Conservation (phyloP, 2,113 vertebrate genomes). For the Gallinago undulata region DNA sequence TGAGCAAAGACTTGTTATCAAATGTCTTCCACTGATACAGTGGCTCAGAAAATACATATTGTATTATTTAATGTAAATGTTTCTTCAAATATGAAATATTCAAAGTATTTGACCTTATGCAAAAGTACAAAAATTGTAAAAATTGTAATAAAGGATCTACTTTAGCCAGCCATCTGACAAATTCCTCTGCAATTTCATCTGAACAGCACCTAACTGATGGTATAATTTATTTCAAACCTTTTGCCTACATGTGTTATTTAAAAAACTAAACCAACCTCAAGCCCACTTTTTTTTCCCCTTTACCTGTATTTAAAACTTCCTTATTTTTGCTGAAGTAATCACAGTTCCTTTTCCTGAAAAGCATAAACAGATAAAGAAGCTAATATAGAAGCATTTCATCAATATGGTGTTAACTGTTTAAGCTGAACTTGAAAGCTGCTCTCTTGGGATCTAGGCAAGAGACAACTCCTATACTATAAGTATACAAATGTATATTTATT, state of each 20-base stretch:
- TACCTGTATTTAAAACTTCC: background rate
- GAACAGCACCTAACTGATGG: background rate
- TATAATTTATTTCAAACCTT: background rate
- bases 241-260: background rate
- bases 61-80: background rate
- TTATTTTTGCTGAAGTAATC: background rate
- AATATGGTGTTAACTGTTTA: background rate
- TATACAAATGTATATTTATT: background rate
- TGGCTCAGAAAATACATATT: background rate
- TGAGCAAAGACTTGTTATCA: background rate
- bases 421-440: background rate
- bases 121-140: background rate
- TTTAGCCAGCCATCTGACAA: background rate
- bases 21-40: background rate
- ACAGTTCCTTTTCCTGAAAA: background rate
- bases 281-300: background rate
- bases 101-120: background rate
- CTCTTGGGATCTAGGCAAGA: background rate
- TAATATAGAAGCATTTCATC: background rate
- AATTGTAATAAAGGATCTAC: background rate
- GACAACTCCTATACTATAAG: background rate
- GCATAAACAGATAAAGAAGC: background rate
- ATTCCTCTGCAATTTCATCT: background rate
- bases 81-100: background rate
- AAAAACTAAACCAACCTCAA: background rate